A percentile compares a stretch with the other conserved stretches of the same genome.
Conservation (phyloP, 2,888 invertebrate genomes). For the Spisula solida region DNA sequence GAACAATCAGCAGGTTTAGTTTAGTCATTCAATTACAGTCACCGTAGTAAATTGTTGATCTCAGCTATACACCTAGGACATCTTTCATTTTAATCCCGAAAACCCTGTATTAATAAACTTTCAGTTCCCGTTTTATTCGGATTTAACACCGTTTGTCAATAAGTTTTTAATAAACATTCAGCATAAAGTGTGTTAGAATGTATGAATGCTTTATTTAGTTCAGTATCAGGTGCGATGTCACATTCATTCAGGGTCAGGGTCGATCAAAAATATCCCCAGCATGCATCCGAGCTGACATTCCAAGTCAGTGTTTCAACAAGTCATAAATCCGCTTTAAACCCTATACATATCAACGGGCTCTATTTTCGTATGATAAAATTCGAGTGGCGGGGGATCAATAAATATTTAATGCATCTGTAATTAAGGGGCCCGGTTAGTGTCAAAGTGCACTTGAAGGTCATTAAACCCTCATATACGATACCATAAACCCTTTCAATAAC, state of each 20-base stretch:
- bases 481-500: background rate
- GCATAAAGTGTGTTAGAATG: background rate
- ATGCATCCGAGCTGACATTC: background rate
- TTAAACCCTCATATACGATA: background rate
- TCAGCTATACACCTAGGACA: background rate
- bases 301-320: slow-evolving; percentile 4
- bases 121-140: too few species aligned
- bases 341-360: background rate
- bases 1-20: background rate
- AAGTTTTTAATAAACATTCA: too few species aligned
- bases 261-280: slow-evolving; percentile 8
- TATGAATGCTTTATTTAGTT: background rate
- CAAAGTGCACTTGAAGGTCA: background rate
- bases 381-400: slow-evolving; percentile 8
- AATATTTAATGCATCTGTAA: slow-evolving; percentile 12
- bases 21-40: background rate
- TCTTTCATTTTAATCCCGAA: background rate
- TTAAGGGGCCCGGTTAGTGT: background rate
- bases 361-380: background rate
- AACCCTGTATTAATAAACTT: background rate
- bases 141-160: too few species aligned
- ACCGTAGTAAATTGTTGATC: background rate
- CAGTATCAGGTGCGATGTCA: background rate
- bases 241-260: background rate
- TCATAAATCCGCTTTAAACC: background rate